Evolutionary conservation across 2,797 vertebrate genomes (phyloP).

Genomic region (Propithecus perrieri): DNA sequence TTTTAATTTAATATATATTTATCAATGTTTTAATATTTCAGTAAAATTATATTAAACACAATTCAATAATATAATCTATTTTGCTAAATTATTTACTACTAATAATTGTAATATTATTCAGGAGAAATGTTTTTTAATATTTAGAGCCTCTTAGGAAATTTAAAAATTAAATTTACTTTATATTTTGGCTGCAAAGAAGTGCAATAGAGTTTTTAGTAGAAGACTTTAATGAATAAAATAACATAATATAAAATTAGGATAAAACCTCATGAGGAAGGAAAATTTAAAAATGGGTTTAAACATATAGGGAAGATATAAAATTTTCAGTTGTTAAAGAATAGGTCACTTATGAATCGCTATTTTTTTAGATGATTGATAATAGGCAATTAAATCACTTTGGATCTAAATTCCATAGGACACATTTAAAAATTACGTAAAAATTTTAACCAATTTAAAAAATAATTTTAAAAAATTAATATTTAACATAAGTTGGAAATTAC

Average conservation of each 20-base stretch:
- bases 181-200: background rate
- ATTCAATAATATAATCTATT: background rate
- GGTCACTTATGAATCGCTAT: background rate
- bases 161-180: background rate
- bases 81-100: background rate
- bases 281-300: background rate
- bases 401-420: background rate
- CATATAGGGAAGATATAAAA: background rate
- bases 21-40: constrained; percentile 4
- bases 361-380: background rate
- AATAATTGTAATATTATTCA: background rate
- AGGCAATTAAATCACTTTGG: background rate
- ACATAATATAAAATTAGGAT: background rate
- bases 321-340: constrained; percentile 7
- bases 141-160: constrained; percentile 12
- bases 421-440: background rate
- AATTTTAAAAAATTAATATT: background rate
- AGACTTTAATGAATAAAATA: constrained; percentile 35
- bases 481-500: background rate
- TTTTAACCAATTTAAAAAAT: background rate
- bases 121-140: constrained; percentile 3
- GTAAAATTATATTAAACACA: background rate
- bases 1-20: constrained; percentile 45
- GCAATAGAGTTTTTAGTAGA: background rate
- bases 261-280: background rate